Percentiles rank a stretch among this genome's conserved stretches.
phyloP scores from a whole-genome alignment of 2,888 invertebrate genomes.

The Mimas tiliae region DNA sequence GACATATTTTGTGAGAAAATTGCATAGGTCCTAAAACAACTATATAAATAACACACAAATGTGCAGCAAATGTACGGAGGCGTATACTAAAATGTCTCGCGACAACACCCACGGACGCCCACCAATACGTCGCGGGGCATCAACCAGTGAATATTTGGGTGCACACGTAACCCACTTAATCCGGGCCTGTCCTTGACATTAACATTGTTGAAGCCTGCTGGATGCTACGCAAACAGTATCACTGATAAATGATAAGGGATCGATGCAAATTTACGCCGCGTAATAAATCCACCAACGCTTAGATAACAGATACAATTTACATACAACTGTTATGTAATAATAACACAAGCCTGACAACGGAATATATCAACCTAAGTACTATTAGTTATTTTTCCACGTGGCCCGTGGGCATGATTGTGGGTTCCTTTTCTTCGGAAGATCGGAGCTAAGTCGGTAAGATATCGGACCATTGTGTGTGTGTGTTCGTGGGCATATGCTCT shows the following conservation, averaged over 20 bases:
- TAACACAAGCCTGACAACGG: neutral
- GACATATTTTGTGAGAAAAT: too few species aligned
- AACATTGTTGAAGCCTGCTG: neutral
- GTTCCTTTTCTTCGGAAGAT: too few species aligned
- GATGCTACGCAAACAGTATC: neutral
- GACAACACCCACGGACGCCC: neutral
- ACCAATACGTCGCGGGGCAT: neutral
- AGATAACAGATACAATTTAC: neutral
- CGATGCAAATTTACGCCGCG: conserved; percentile 17
- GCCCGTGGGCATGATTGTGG: too few species aligned
- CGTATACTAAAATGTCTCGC: neutral
- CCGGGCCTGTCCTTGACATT: conserved; percentile 16
- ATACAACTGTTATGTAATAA: neutral
- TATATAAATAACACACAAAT: neutral
- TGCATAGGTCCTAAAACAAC: too few species aligned
- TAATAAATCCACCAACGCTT: neutral
- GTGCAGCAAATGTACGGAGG: neutral
- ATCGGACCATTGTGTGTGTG: too few species aligned
- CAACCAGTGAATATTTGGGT: neutral
- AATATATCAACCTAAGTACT: neutral
- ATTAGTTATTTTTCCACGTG: too few species aligned
- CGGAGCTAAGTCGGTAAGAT: too few species aligned
- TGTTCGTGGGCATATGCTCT: too few species aligned
- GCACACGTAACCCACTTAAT: neutral
- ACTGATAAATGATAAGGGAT: conserved; percentile 5